Evolutionary conservation across 1,140 invertebrate genomes (phyloP).

Genomic region (Anoplolepis gracilipes): DNA sequence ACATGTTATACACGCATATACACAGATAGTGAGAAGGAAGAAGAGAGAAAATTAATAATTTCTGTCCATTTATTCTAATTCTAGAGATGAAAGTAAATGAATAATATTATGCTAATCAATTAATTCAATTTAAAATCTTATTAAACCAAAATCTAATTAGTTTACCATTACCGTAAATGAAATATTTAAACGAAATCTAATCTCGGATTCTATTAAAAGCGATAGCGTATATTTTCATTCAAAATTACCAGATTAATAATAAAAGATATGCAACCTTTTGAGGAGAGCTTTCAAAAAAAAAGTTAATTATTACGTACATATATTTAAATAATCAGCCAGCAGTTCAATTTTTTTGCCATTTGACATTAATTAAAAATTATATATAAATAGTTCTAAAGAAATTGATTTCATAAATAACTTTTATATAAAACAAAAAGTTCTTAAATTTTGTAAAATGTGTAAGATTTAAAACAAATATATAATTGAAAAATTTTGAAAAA

Average conservation of each 20-base stretch:
- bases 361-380: too few relatives aligned
- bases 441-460: background rate
- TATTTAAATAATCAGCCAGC: background rate
- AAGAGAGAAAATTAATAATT: background rate
- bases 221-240: background rate
- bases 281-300: background rate
- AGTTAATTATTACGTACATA: background rate
- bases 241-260: background rate
- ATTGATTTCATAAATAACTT: too few relatives aligned
- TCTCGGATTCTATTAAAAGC: too few relatives aligned
- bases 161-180: too few relatives aligned
- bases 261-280: background rate
- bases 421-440: background rate
- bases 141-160: too few relatives aligned
- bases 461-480: too few relatives aligned
- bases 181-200: too few relatives aligned
- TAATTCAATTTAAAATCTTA: background rate
- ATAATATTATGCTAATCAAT: background rate
- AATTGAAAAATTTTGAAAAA: too few relatives aligned
- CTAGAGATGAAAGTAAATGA: background rate
- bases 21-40: too few relatives aligned
- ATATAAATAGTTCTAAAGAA: too few relatives aligned
- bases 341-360: background rate
- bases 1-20: too few relatives aligned
- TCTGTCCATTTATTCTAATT: background rate